phyloP scores from a whole-genome alignment of 1,140 invertebrate genomes.

The Oedothorax gibbosus region DNA sequence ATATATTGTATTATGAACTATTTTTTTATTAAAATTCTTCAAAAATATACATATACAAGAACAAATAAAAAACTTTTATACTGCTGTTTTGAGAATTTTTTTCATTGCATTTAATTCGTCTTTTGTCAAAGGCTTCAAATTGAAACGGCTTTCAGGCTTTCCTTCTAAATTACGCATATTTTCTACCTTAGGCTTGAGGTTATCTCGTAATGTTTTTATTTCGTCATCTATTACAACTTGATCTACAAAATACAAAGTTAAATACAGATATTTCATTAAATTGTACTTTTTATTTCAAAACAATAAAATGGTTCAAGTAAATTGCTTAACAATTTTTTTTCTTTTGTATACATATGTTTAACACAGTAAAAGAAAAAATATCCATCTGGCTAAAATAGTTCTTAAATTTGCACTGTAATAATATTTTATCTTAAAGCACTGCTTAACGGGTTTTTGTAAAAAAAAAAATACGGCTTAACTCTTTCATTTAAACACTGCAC shows the following conservation, averaged over 20 bases:
- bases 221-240: conserved; percentile 43
- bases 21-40: background rate
- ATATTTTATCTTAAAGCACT: too few relatives aligned
- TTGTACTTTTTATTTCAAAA: background rate
- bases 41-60: conserved; percentile 21
- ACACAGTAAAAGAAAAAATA: too few relatives aligned
- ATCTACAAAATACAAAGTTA: conserved; percentile 45
- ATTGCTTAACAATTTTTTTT: too few relatives aligned
- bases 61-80: background rate
- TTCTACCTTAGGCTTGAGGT: conserved; percentile 48
- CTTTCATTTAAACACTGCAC: too few relatives aligned
- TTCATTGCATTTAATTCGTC: conserved; percentile 57
- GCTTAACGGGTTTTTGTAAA: too few relatives aligned
- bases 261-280: background rate
- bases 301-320: background rate
- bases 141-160: conserved; percentile 39
- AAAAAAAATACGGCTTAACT: too few relatives aligned
- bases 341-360: too few relatives aligned
- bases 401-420: too few relatives aligned
- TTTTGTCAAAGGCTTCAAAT: conserved; percentile 45
- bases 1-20: too few relatives aligned
- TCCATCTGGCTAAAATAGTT: too few relatives aligned
- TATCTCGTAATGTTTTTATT: conserved; percentile 50
- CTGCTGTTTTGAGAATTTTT: conserved; percentile 41
- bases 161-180: conserved; percentile 51